These are phyloP conservation scores for Xestoiulus laeticollis DNA, from an alignment of 2,888 invertebrate genomes.

Conservation along the genomic window DNA sequence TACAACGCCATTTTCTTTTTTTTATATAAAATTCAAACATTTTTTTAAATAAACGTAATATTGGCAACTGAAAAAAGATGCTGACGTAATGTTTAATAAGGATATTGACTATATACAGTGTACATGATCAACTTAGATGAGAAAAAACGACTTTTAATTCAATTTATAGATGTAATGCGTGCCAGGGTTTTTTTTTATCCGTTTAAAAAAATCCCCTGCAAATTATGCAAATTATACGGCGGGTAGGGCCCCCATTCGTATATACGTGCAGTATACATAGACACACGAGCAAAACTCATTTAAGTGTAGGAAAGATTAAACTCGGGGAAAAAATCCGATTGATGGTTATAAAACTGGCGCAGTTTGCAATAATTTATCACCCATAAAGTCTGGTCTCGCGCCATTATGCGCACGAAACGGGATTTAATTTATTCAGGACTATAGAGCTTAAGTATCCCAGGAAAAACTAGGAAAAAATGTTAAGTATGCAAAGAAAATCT, in stretches of 20 bases:
- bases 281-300: constrained; percentile 41
- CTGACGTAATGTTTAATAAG: constrained; percentile 9
- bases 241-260: constrained; percentile 14
- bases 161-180: constrained; percentile 24
- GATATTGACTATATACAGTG: not conserved
- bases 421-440: constrained; percentile 43
- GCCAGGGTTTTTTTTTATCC: not conserved
- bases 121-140: not conserved
- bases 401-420: constrained; percentile 43
- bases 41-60: not conserved
- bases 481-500: constrained; percentile 43
- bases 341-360: constrained; percentile 41
- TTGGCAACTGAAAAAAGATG: not conserved
- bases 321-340: constrained; percentile 25
- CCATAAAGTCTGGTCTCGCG: constrained; percentile 40
- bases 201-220: not conserved
- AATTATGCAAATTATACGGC: constrained; percentile 29
- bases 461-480: constrained; percentile 36
- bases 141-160: constrained; percentile 20
- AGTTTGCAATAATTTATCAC: constrained; percentile 43
- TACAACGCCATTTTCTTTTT: not conserved
- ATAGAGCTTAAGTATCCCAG: constrained; percentile 39
- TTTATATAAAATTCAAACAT: not conserved
- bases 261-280: not conserved
- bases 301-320: constrained; percentile 43